Percentiles rank a stretch among this genome's conserved stretches.
phyloP scores from a whole-genome alignment of 2,797 vertebrate genomes.

The Xenopus petersii region DNA sequence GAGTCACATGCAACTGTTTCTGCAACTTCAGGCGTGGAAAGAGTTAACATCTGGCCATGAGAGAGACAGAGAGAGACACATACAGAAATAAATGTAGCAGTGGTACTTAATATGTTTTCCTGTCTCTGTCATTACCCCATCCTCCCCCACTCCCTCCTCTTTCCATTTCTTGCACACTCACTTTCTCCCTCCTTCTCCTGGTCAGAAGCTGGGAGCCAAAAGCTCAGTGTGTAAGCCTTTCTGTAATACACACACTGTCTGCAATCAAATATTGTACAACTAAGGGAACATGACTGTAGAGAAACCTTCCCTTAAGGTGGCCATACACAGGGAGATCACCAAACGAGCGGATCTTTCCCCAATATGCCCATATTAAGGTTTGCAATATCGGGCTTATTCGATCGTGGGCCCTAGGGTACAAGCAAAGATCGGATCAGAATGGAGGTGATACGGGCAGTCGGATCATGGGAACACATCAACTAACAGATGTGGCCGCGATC shows the following conservation, averaged over 20 bases:
- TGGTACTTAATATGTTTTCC: constrained; percentile 3
- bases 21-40: neutral
- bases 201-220: constrained; percentile 62
- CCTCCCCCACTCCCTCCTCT: constrained; percentile 10
- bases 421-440: too few relatives aligned
- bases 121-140: neutral
- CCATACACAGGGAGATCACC: too few relatives aligned
- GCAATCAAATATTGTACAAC: neutral
- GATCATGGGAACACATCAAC: too few relatives aligned
- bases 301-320: too few relatives aligned
- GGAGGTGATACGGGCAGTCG: too few relatives aligned
- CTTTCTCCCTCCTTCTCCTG: constrained; percentile 9
- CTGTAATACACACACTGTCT: constrained; percentile 41
- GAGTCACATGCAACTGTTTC: too few relatives aligned
- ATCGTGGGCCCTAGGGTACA: too few relatives aligned
- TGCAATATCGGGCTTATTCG: too few relatives aligned
- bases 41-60: neutral
- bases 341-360: too few relatives aligned
- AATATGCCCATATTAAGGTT: too few relatives aligned
- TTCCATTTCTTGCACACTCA: constrained; percentile 22
- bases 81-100: neutral
- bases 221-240: constrained; percentile 4
- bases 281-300: too few relatives aligned
- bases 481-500: too few relatives aligned
- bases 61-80: neutral